Evolutionary conservation across 2,797 vertebrate genomes (phyloP).

Genomic region (Bradypus variegatus): DNA sequence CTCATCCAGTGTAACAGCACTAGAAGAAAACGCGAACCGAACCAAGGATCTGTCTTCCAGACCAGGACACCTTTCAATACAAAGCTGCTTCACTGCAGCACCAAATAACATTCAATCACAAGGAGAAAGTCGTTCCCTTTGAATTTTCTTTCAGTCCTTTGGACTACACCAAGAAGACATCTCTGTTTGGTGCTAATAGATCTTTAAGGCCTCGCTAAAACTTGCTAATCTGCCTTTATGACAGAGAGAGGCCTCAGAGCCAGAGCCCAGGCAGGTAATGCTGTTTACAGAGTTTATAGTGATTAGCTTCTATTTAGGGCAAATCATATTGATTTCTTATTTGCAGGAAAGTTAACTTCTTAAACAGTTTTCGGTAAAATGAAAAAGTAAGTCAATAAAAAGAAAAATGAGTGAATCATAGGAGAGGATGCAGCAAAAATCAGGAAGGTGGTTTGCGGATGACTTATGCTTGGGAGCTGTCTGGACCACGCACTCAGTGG

Average conservation of each 20-base stretch:
- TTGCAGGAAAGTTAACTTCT: conserved; percentile 30
- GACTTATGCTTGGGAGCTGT: neutral
- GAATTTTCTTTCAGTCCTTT: neutral
- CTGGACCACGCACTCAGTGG: neutral
- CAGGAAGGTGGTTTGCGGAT: neutral
- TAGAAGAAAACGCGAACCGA: neutral
- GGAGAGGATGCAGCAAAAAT: neutral
- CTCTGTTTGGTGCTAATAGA: neutral
- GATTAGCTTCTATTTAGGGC: conserved; percentile 24
- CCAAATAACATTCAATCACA: neutral
- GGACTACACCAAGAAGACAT: neutral
- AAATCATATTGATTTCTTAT: conserved; percentile 32
- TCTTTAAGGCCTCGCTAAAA: neutral
- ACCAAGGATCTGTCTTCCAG: neutral
- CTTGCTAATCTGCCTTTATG: neutral
- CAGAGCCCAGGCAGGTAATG: neutral
- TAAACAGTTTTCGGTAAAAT: neutral
- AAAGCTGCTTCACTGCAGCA: no score
- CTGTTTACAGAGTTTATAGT: neutral
- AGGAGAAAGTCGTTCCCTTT: neutral
- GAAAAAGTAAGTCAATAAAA: neutral
- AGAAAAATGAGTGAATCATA: neutral
- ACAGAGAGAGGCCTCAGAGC: no score
- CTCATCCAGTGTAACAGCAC: neutral
- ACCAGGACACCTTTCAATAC: neutral